These are phyloP conservation scores for Dermochelys coriacea DNA, from an alignment of 2,797 vertebrate genomes.

Conservation along the genomic window DNA sequence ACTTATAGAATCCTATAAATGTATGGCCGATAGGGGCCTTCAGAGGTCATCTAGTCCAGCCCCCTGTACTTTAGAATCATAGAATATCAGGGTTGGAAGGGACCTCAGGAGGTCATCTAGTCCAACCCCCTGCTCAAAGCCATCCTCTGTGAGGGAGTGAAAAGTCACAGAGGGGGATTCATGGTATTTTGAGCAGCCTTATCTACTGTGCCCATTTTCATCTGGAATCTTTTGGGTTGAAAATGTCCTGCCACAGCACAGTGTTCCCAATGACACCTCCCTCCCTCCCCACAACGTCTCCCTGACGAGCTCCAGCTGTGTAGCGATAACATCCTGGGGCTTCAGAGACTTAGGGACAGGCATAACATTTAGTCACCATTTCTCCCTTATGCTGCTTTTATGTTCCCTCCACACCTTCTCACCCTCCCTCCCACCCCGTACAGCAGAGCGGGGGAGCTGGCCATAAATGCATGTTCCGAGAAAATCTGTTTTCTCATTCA, in stretches of 20 bases:
- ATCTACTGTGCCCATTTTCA: background rate
- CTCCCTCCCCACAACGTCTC: background rate
- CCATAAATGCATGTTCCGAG: background rate
- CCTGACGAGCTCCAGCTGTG: background rate
- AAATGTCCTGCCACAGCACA: background rate
- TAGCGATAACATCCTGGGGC: background rate
- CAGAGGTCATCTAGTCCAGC: background rate
- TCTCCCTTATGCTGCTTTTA: background rate
- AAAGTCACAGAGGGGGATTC: background rate
- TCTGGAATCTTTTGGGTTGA: background rate
- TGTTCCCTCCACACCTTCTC: background rate
- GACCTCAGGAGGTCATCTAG: too few species aligned
- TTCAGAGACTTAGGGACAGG: background rate
- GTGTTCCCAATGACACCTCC: background rate
- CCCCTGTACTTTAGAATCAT: too few species aligned
- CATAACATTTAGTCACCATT: background rate
- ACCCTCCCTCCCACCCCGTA: background rate
- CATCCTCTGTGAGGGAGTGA: background rate
- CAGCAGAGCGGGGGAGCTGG: background rate
- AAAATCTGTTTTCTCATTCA: constrained; percentile 2
- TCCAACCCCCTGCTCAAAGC: too few species aligned
- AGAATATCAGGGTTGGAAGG: too few species aligned
- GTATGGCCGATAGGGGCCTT: background rate
- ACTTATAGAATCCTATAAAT: background rate
- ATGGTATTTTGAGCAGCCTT: background rate